Evolutionary conservation across 1,140 invertebrate species (phyloP), one percentile per base, ranked within the genome.

Genomic region (Zeugodacus cucurbitae): DNA sequence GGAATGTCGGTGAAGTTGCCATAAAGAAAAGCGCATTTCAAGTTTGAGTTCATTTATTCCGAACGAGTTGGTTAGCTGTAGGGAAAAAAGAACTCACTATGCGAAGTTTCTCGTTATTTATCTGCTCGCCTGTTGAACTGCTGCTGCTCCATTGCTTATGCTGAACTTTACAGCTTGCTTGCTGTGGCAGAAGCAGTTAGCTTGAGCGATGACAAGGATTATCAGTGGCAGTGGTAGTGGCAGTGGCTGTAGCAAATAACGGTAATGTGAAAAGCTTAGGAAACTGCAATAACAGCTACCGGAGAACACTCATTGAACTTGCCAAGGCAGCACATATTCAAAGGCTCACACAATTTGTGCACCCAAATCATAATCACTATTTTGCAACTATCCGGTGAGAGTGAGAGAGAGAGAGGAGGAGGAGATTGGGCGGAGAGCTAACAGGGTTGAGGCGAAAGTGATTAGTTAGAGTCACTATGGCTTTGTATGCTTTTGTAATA

Each of bases 11-110:
- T n/a, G n/a, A 74, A n/a, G 64, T 10, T 41, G 67, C 34, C 34
- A 22, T 74, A 74, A 37, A 37, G 34, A 34, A 74, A 74, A 22
- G 67, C 67, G 17, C 6, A 74, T 74, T 74, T 74, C 67, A 74
- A 74, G 67, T 74, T 74, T 74, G 34, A 74, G 67, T 74, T 37
- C 67, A 74, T 74, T 74, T 74, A 32, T 37, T 74, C 29, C 67
- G 34, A 34, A 14, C 17, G 22, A 74, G 41, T 37, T 29, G 8
- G 22, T 48, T 48, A n/a, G 41, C 41, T 48, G 26, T 17, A 67
- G 11, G 11, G 48, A 48, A 14, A 29, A 14, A 20, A 44, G 44
- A 62, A 62, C 58, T 62, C 26, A 11, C n/a, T n/a, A 26, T 62
- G 22, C 58, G 58, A 26, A 37, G 20, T 41, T 37, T 37, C 34